Base-by-base conservation (phyloP, 2,888 invertebrate genomes). In the Kryphioiulus occultus region DNA sequence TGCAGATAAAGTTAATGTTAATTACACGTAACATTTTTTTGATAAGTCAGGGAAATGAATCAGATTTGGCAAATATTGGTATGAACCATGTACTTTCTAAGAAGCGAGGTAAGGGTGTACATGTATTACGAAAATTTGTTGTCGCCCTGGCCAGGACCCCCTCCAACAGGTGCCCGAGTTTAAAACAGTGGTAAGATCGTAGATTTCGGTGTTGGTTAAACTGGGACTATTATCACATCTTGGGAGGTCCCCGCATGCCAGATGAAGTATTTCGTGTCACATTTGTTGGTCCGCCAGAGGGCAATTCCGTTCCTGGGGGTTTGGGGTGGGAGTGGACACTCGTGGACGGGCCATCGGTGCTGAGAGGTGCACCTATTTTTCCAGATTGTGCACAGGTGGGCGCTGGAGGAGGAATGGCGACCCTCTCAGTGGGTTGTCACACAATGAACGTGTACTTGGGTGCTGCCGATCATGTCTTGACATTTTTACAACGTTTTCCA, bases 381-480 rank as follows among this genome's bases (percentile, higher is more conserved):
- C 32, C 83, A 35, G 83, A 39, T 83, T 32, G 19, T 59, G 53
- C 53, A 59, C 53, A 83, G 39, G 32, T 35, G 32, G 39, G 83
- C n/a, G 78, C 4, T 9, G 26, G 26, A 78, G 26, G 78, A 15
- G 7, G 78, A 7, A 78, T 9, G 26, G 26, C 83, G 83, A 83
- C 83, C 53, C 53, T 83, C 83, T 83, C 83, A 83, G 83, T 83
- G 83, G 83, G 83, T 83, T 83, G 83, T 83, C 32, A 83, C 83
- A 83, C 83, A 83, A 83, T 83, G 83, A 86, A 86, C 47, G 59
- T 86, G 86, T 86, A 86, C 44, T 86, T 86, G 86, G 86, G 86
- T 86, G 86, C 86, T 86, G 86, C 86, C 86, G 86, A 86, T 86
- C 86, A 86, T 86, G 86, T 86, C 86, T 47, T 86, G 86, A 86